Percentiles rank a stretch among this genome's conserved stretches.
Conservation (phyloP, 2,888 invertebrate genomes). For the Scaptomyza caliginosa region DNA sequence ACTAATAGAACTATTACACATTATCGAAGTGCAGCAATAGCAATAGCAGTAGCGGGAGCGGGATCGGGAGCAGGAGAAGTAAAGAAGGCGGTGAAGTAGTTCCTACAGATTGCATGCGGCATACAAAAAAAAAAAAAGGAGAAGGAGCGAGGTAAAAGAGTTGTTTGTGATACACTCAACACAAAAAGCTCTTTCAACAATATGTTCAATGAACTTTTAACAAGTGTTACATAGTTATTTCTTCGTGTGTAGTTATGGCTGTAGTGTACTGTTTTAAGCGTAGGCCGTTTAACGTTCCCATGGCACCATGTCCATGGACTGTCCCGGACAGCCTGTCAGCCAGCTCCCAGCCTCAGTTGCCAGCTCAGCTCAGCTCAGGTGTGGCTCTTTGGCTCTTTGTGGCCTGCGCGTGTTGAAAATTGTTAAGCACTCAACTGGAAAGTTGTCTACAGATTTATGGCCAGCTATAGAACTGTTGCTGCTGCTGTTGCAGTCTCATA, state of each 20-base stretch:
- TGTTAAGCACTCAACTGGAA: slow-evolving; percentile 72
- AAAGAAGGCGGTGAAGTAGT: not conserved
- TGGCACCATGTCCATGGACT: slow-evolving; percentile 34
- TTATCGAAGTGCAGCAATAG: slow-evolving; percentile 56
- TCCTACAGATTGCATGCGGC: not conserved
- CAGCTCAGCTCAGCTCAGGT: slow-evolving; percentile 39
- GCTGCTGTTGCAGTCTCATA: slow-evolving; percentile 51
- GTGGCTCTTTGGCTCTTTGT: slow-evolving; percentile 44
- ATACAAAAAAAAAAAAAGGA: not conserved
- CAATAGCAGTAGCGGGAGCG: slow-evolving; percentile 6
- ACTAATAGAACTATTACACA: slow-evolving; percentile 78
- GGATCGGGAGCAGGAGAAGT: not conserved
- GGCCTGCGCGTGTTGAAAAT: slow-evolving; percentile 62
- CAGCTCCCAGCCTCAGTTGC: slow-evolving; percentile 9
- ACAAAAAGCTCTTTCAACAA: too few species aligned
- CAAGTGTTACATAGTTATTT: not conserved
- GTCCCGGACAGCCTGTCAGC: slow-evolving; percentile 14
- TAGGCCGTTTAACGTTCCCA: slow-evolving; percentile 56
- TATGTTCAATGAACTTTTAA: too few species aligned
- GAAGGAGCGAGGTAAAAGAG: not conserved
- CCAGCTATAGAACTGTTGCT: slow-evolving; percentile 41
- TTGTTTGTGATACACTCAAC: not conserved
- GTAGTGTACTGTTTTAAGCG: slow-evolving; percentile 29
- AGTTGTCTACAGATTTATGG: slow-evolving; percentile 74
- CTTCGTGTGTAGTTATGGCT: not conserved